Evolutionary conservation across 2,113 vertebrate genomes (phyloP), one percentile per base, ranked within the genome.

Genomic region (Pelmatolapia mariae): DNA sequence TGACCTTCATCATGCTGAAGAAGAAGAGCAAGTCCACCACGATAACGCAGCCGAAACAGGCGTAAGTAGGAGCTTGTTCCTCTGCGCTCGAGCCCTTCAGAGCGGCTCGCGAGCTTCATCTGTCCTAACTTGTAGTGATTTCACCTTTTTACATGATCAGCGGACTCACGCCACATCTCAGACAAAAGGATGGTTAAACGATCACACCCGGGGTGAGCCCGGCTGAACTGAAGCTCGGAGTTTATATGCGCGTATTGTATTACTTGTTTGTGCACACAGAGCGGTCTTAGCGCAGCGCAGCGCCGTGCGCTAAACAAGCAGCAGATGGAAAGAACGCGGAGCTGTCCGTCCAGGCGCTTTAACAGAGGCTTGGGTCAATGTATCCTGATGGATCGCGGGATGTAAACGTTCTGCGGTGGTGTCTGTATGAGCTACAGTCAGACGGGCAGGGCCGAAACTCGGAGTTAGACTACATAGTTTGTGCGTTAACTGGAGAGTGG

Each of bases 1-100:
- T 85, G 85, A 87, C 24, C 93, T 61, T 57, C 94, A 95, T 29
- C 80, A 96, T 96, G 95, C 93, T 95, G n/a, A 95, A 87, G 83
- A 96, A 56, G 22, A 96, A 92, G 81, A 90, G 8, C 24, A 96
- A 95, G 82, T 66, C 80, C 82, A 92, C 38, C 12, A 2, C 24
- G 1, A 93, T 95, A 26, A 94, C 91, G 53, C 87, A 80, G 2
- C 82, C 88, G 0, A 95, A 94, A 29, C 1, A 85, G 5, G 9
- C 50, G 94, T 95, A 38, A 95, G 93, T 92, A 52, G 73, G 26
- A 33, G 71, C 43, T 78, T 6, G 40, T 7, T 19, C 26, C 18
- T 50, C 16, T 31, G 24, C 40, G 22, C 22, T 4, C 38, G 13
- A 31, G 29, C 22, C 7, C 56, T 2, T 8, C 61, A 4, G 47